Evolutionary conservation across 2,888 invertebrate species (phyloP).

Genomic region (Mayetiola destructor): DNA sequence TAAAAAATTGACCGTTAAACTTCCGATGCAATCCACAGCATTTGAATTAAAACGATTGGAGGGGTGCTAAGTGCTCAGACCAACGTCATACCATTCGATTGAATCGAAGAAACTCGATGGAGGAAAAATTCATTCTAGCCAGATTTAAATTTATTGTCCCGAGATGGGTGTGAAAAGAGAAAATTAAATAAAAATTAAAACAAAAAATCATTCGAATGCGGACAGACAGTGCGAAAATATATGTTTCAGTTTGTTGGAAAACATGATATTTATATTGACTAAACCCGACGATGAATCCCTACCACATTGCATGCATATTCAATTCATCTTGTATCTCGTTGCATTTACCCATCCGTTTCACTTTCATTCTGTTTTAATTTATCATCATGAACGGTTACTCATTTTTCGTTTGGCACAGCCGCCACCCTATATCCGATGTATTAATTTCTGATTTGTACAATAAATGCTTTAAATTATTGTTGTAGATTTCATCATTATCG

Average conservation of each 20-base stretch:
- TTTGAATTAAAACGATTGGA: too few relatives aligned
- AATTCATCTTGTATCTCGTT: constrained; percentile 8
- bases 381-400: neutral
- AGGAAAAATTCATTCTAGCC: too few relatives aligned
- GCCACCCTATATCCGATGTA: too few relatives aligned
- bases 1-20: too few relatives aligned
- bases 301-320: neutral
- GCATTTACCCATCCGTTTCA: neutral
- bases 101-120: too few relatives aligned
- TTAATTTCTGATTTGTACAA: too few relatives aligned
- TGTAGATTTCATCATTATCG: too few relatives aligned
- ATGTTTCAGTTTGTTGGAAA: neutral
- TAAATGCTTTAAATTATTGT: too few relatives aligned
- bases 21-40: too few relatives aligned
- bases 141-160: neutral
- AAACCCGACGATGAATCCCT: neutral
- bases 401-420: neutral
- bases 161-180: too few relatives aligned
- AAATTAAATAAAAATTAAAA: neutral
- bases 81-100: too few relatives aligned
- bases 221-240: neutral
- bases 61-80: too few relatives aligned
- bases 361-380: neutral
- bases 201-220: neutral
- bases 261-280: constrained; percentile 10